Evolutionary conservation across 2,113 vertebrate species (phyloP).

Genomic region (Brienomyrus longianalis): DNA sequence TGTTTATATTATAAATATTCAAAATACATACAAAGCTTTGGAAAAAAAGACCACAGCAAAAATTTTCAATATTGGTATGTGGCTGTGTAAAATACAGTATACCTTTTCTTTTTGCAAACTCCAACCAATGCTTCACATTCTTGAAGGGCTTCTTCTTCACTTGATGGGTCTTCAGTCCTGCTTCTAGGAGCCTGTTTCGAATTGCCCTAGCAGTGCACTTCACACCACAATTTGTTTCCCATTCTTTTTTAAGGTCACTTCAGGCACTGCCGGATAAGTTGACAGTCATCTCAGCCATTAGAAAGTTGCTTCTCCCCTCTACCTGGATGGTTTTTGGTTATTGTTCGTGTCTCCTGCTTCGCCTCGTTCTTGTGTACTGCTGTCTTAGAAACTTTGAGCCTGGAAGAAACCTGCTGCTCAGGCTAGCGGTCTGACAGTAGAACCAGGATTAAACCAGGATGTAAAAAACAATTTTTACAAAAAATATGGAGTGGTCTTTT

Average conservation of each 20-base stretch:
- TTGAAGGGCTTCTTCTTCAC: background rate
- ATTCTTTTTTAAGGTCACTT: too few relatives aligned
- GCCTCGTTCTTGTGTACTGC: too few relatives aligned
- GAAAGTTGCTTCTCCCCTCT: too few relatives aligned
- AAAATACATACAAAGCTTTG: background rate
- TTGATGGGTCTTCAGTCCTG: background rate
- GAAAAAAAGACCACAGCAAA: background rate
- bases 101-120: background rate
- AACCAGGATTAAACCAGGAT: background rate
- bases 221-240: too few relatives aligned
- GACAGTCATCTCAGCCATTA: too few relatives aligned
- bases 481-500: background rate
- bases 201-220: background rate
- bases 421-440: background rate
- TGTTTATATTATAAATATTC: background rate
- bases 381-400: too few relatives aligned
- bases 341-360: too few relatives aligned
- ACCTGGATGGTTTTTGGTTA: too few relatives aligned
- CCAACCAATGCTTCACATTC: background rate
- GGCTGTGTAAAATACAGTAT: background rate
- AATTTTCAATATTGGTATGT: background rate
- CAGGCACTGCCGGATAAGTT: too few relatives aligned
- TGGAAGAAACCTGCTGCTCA: background rate
- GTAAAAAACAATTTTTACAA: background rate
- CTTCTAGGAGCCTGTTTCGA: background rate